Evolutionary conservation across 2,888 invertebrate genomes (phyloP).

Genomic region (Sericinus montela): DNA sequence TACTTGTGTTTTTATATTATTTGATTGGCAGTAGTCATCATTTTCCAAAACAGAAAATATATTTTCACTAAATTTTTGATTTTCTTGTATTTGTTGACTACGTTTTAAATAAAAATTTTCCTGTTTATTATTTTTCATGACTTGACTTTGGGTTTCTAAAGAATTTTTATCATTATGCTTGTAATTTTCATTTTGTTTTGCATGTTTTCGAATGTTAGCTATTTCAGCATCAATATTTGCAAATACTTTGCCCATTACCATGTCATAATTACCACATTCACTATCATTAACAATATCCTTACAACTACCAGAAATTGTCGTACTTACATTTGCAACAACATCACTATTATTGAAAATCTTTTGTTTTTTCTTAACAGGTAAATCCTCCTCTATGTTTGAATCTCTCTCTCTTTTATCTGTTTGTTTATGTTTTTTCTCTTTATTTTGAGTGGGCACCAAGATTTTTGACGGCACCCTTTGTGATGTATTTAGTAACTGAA

Average conservation of each 20-base stretch:
- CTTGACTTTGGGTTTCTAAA: not conserved
- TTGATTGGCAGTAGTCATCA: conserved; percentile 31
- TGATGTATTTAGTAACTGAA: conserved; percentile 40
- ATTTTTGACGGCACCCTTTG: conserved; percentile 52
- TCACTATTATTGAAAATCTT: conserved; percentile 31
- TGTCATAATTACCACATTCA: conserved; percentile 58
- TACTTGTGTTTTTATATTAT: conserved; percentile 33
- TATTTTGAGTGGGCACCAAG: conserved; percentile 40
- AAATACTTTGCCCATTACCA: conserved; percentile 59
- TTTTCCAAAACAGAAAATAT: conserved; percentile 55
- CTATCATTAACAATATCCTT: conserved; percentile 36
- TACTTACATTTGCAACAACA: conserved; percentile 4
- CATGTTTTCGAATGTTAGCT: conserved; percentile 24
- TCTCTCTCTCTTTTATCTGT: conserved; percentile 47
- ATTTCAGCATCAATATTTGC: conserved; percentile 66
- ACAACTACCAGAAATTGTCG: conserved; percentile 12
- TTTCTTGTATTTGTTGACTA: conserved; percentile 1
- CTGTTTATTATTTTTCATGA: not conserved
- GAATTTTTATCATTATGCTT: not conserved
- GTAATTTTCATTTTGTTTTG: not conserved
- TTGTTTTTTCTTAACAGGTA: conserved; percentile 44
- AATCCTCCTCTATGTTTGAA: conserved; percentile 29
- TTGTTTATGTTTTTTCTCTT: conserved; percentile 30
- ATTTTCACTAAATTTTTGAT: conserved; percentile 58
- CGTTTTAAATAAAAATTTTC: too few species aligned